Conservation (phyloP, 2,797 vertebrate species). For the Periophthalmus magnuspinnatus region DNA sequence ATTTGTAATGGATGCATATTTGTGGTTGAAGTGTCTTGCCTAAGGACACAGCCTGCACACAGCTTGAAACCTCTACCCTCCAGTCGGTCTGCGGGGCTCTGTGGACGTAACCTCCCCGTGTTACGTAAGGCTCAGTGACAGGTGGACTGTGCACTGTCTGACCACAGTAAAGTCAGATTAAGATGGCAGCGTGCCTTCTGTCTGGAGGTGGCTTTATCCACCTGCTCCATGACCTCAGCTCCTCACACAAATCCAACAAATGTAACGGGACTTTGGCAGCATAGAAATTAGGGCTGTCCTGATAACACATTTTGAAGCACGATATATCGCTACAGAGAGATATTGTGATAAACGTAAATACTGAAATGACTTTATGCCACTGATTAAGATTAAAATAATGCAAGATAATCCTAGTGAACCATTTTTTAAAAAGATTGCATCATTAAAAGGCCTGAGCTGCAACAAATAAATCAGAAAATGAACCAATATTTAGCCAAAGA, state of each 20-base stretch:
- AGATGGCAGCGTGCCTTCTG: constrained; percentile 26
- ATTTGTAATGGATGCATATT: background rate
- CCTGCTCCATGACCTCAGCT: constrained; percentile 11
- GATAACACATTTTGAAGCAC: no score
- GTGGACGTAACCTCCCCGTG: constrained; percentile 35
- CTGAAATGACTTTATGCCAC: no score
- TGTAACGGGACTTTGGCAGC: background rate
- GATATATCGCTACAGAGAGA: no score
- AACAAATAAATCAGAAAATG: no score
- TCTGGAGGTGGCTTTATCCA: constrained; percentile 37
- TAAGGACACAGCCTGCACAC: background rate
- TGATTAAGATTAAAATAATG: no score
- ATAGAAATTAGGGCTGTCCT: no score
- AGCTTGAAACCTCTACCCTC: background rate
- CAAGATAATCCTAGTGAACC: no score
- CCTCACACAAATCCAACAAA: constrained; percentile 7
- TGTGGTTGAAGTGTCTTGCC: background rate
- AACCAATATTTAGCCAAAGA: no score
- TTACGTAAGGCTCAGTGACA: constrained; percentile 38
- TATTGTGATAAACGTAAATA: no score
- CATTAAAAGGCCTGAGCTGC: no score
- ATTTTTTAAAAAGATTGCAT: no score
- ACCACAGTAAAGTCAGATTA: constrained; percentile 34
- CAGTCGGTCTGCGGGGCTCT: constrained; percentile 9
- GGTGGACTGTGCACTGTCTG: constrained; percentile 26